A percentile compares a stretch with the other conserved stretches of the same genome.
Conservation (phyloP, 2,888 invertebrate species). For the Chesias legatella region DNA sequence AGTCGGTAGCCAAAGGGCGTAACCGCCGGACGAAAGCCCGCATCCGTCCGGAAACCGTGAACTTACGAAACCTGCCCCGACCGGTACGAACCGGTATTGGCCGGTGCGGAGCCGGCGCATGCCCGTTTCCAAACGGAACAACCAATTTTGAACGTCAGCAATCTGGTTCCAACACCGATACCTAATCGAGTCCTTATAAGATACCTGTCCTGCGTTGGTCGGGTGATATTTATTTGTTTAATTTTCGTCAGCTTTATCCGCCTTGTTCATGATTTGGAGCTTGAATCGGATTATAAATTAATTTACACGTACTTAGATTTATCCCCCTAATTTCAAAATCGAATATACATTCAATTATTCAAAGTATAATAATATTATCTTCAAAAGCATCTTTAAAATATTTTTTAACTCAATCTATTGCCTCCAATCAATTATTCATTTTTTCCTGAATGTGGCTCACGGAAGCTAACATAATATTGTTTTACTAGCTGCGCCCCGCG, state of each 20-base stretch:
- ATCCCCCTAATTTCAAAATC: too few species aligned
- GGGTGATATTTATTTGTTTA: conserved; percentile 13
- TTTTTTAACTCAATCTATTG: too few species aligned
- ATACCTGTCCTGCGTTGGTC: neutral
- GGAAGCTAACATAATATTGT: too few species aligned
- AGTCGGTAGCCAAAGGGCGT: conserved; percentile 19
- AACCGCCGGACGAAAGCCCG: conserved; percentile 29
- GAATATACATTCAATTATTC: too few species aligned
- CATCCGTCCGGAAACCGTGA: conserved; percentile 31
- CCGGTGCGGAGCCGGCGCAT: conserved; percentile 34
- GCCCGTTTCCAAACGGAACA: conserved; percentile 55
- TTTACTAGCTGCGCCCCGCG: too few species aligned
- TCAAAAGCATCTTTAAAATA: too few species aligned
- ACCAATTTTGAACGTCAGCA: conserved; percentile 46
- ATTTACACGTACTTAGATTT: too few species aligned
- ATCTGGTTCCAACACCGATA: conserved; percentile 30
- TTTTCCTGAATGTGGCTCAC: too few species aligned
- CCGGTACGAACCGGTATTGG: conserved; percentile 32
- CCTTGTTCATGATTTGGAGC: too few species aligned
- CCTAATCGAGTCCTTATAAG: conserved; percentile 15
- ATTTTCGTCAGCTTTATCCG: conserved; percentile 4
- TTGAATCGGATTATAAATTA: too few species aligned
- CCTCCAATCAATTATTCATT: too few species aligned
- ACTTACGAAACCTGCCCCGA: conserved; percentile 21
- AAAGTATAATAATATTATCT: too few species aligned